Evolutionary conservation across 2,113 vertebrate genomes (phyloP).

Genomic region (Alligator sinensis): DNA sequence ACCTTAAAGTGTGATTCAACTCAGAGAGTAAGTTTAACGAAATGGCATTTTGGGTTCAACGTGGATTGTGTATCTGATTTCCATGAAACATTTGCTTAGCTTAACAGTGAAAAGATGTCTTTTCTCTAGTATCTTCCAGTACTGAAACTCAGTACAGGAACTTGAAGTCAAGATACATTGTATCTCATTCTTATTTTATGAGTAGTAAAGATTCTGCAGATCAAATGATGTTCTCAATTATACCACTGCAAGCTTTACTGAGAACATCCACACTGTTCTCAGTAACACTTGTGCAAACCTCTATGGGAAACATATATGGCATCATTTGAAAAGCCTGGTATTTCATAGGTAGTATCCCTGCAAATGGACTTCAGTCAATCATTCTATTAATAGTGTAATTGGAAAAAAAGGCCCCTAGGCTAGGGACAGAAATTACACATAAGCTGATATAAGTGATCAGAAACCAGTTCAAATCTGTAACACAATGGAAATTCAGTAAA

Average conservation of each 20-base stretch:
- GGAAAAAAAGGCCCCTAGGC: neutral
- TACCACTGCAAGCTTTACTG: too few species aligned
- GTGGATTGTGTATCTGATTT: conserved; percentile 57
- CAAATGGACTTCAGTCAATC: neutral
- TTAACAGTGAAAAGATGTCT: conserved; percentile 40
- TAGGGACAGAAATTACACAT: too few species aligned
- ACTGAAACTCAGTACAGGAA: conserved; percentile 14
- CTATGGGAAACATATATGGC: neutral
- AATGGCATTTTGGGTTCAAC: conserved; percentile 30
- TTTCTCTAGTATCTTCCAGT: conserved; percentile 40
- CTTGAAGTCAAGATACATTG: neutral
- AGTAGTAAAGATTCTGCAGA: neutral
- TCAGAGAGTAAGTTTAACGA: conserved; percentile 57
- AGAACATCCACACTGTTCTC: neutral
- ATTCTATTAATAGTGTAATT: neutral
- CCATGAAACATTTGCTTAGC: conserved; percentile 51
- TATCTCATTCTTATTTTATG: neutral
- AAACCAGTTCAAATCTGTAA: too few species aligned
- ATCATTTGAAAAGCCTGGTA: neutral
- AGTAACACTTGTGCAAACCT: neutral
- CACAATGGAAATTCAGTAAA: too few species aligned
- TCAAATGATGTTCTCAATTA: neutral
- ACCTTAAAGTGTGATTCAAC: conserved; percentile 44
- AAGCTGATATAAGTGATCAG: too few species aligned
- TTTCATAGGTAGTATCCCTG: neutral